Evolutionary conservation across 2,797 vertebrate species (phyloP).

Genomic region (Coreius guichenoti): DNA sequence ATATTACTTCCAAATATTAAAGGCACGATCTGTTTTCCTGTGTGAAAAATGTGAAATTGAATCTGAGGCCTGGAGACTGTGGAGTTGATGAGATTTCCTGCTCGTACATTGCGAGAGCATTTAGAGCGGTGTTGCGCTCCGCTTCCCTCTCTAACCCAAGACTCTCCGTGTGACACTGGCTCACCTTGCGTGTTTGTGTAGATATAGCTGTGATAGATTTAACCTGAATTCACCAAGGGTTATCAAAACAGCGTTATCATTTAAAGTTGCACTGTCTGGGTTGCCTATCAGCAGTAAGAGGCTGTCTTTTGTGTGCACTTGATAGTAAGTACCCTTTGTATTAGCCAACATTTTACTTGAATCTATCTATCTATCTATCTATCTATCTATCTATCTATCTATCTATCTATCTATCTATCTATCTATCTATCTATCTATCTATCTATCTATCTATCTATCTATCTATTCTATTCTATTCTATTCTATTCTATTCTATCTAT

Average conservation of each 20-base stretch:
- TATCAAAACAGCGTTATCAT: slow-evolving; percentile 31
- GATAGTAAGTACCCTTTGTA: neutral
- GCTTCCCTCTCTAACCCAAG: slow-evolving; percentile 25
- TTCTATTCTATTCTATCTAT: no score
- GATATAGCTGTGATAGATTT: slow-evolving; percentile 38
- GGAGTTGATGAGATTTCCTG: slow-evolving; percentile 57
- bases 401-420: neutral
- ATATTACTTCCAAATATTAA: slow-evolving; percentile 42
- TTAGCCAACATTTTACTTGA: slow-evolving; percentile 10
- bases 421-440: neutral
- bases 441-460: no score
- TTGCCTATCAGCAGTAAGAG: neutral
- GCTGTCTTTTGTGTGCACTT: slow-evolving; percentile 9
- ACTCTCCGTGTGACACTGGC: slow-evolving; percentile 30
- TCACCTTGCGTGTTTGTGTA: slow-evolving; percentile 17
- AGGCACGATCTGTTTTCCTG: slow-evolving; percentile 48
- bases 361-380: no score
- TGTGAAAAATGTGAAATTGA: slow-evolving; percentile 56
- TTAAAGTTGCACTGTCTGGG: neutral
- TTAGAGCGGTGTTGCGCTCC: slow-evolving; percentile 23
- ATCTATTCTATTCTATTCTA: no score
- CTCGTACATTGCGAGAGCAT: slow-evolving; percentile 27
- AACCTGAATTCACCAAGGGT: slow-evolving; percentile 14
- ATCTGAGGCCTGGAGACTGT: slow-evolving; percentile 50
- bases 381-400: neutral